Evolutionary conservation across 2,888 invertebrate species (phyloP), one percentile per base, ranked within the genome.

Genomic region (Alsophila aescularia): DNA sequence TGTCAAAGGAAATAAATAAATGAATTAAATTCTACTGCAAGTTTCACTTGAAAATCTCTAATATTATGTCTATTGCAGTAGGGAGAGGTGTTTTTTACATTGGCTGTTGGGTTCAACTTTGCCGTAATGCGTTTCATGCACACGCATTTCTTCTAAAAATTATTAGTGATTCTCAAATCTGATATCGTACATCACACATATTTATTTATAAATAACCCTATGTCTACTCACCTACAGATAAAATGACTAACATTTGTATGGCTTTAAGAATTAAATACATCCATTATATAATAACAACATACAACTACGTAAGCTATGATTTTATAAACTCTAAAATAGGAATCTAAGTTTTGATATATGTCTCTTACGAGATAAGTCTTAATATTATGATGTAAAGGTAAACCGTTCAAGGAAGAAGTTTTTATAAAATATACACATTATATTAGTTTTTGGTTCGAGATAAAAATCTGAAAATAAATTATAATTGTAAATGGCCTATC

Each of bases 221-320:
- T 12, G 21, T 48, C 32, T 34, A 48, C 10, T 42, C 16, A 48
- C 32, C 29, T 36, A 32, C n/a, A 32, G 24, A 31, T 1, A 48
- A 40, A 40, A 37, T 49, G 43, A 55, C 50, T 55, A 34, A 44
- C 21, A 44, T 40, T 27, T 27, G 16, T 55, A 55, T 50, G 44
- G 37, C 42, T 44, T 39, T 24, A 29, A 29, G 39, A 37, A 5
- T 24, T 7, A 35, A 34, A 55, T 34, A 36, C 55, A 39, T 66
- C 60, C 49, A 62, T 62, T 58, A 50, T 60, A 41, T 37, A 44
- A 64, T 60, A 47, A 16, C 58, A 52, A 53, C 18, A 66, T 47
- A 58, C 62, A 60, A 47, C 45, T 48, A 58, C 16, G 13, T 12
- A 21, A 24, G 18, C 14, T 13, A 32, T 24, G 5, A 24, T 27